Evolutionary conservation across 2,888 invertebrate genomes (phyloP).

Genomic region (Parapristionchus giblindavisi): DNA sequence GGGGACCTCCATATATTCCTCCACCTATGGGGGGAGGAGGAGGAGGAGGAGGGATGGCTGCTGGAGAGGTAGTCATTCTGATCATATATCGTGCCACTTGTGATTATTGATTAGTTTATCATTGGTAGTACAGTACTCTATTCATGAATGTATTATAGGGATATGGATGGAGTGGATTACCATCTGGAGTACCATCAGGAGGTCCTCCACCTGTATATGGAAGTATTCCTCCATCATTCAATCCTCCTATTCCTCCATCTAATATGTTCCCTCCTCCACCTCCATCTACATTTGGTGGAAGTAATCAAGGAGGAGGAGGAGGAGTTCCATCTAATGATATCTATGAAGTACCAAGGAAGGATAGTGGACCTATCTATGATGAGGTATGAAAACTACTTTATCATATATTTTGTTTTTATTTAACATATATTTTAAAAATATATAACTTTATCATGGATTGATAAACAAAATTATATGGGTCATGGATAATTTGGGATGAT

Average conservation of each 20-base stretch:
- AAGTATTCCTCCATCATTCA: neutral
- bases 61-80: neutral
- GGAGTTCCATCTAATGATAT: constrained; percentile 6
- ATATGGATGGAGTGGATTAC: too few relatives aligned
- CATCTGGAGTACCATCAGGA: too few relatives aligned
- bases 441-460: too few relatives aligned
- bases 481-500: too few relatives aligned
- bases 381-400: constrained; percentile 32
- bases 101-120: too few relatives aligned
- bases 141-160: too few relatives aligned
- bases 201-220: too few relatives aligned
- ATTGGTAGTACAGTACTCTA: too few relatives aligned
- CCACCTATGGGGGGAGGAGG: constrained; percentile 37
- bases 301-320: neutral
- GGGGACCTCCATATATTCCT: constrained; percentile 38
- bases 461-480: too few relatives aligned
- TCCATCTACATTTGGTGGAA: neutral
- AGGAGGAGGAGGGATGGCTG: constrained; percentile 40
- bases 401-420: too few relatives aligned
- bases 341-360: constrained; percentile 31
- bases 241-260: constrained; percentile 11
- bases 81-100: too few relatives aligned
- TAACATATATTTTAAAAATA: too few relatives aligned
- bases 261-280: neutral
- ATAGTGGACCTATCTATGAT: constrained; percentile 21